These are phyloP conservation scores for Neopipo cinnamomea DNA, from an alignment of 2,113 vertebrate genomes.

Conservation along the genomic window DNA sequence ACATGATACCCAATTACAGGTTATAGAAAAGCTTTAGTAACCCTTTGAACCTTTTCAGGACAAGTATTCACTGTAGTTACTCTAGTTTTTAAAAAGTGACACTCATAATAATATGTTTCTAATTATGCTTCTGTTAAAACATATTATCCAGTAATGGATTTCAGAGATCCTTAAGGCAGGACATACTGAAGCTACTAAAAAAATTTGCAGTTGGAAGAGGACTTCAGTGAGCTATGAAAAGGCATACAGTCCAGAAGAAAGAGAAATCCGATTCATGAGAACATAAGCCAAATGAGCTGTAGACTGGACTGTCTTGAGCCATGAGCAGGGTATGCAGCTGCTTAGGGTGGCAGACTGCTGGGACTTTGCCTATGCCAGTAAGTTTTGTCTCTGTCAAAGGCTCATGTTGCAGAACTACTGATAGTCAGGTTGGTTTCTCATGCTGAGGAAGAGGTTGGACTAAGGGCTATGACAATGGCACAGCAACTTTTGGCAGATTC, in stretches of 20 bases:
- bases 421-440: background rate
- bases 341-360: background rate
- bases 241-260: background rate
- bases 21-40: conserved; percentile 3
- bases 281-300: background rate
- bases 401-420: background rate
- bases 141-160: background rate
- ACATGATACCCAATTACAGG: background rate
- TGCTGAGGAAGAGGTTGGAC: background rate
- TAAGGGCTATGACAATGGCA: background rate
- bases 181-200: background rate
- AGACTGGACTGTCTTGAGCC: background rate
- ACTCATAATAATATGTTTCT: background rate
- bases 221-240: background rate
- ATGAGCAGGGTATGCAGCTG: background rate
- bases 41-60: background rate
- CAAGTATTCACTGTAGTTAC: background rate
- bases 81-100: background rate
- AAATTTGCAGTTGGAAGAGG: background rate
- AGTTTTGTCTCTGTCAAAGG: background rate
- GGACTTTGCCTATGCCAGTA: background rate
- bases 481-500: background rate
- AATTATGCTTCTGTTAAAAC: background rate
- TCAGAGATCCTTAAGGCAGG: background rate
- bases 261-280: background rate